Evolutionary conservation across 2,113 vertebrate species (phyloP), one percentile per base, ranked within the genome.

Genomic region (Podocnemis expansa): DNA sequence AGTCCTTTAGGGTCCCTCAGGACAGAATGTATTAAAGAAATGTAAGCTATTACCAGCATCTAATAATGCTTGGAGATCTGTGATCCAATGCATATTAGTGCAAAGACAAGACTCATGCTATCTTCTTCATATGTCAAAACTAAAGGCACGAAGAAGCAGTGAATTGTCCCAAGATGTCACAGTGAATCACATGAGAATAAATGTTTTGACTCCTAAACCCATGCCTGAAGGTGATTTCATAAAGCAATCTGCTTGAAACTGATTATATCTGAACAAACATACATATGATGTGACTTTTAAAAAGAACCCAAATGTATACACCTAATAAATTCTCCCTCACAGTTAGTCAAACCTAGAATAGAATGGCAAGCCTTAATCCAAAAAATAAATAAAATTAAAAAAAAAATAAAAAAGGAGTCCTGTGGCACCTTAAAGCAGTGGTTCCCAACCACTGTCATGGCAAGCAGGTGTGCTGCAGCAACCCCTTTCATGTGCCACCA

Each of bases 71-170:
- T 60, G 29, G 12, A 31, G 56, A 78, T 58, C 3, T 10, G 0
- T 56, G 67, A 92, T 10, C 82, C n/a, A 70, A 8, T 2, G 56
- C 2, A 80, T 31, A 27, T 60, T 12, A 31, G 27, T 31, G 56
- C 54, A 5, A 0, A 34, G 4, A 2, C 0, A 31, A 76, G 93
- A 84, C 85, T 89, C 87, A 76, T 0, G 3, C 82, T 75, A 38
- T 7, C 47, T 60, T 29, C 0, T 7, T 8, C 27, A 21, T 11
- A 21, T 2, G 25, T 2, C 0, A 3, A 21, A 25, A n/a, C 81
- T 49, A 0, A 0, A 58, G 67, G 70, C 34, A 1, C 0, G 47
- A 55, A 29, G 13, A 51, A 55, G 51, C 29, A 60, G 56, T 31
- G 56, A 60, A 25, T 58, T 31, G 56, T 58, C 56, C 56, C 27